Conservation (phyloP, 2,888 invertebrate genomes). For the Bhutanitis thaidina region DNA sequence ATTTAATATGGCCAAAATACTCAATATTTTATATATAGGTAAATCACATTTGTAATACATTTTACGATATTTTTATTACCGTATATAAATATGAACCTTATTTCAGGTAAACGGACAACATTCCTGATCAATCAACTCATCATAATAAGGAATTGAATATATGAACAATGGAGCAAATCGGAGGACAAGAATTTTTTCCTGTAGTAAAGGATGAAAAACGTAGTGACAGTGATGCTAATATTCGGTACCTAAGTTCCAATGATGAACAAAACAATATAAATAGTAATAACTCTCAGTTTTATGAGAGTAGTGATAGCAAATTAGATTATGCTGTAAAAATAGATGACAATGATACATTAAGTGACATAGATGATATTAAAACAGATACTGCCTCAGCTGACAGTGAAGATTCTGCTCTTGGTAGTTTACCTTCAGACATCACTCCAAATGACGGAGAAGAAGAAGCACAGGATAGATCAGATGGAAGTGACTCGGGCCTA, state of each 20-base stretch:
- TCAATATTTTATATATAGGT: too few species aligned
- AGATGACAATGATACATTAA: slow-evolving; percentile 74
- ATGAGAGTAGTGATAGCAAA: slow-evolving; percentile 75
- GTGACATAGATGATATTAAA: slow-evolving; percentile 76
- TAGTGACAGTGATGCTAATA: slow-evolving; percentile 65
- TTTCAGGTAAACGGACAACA: slow-evolving; percentile 56
- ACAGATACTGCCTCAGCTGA: slow-evolving; percentile 77
- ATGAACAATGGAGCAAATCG: slow-evolving; percentile 31
- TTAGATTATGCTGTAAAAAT: slow-evolving; percentile 70
- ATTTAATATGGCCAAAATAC: too few species aligned
- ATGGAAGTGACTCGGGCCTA: slow-evolving; percentile 91
- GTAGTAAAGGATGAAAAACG: slow-evolving; percentile 56
- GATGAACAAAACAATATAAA: slow-evolving; percentile 64
- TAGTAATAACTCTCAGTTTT: slow-evolving; percentile 71
- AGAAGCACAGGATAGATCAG: slow-evolving; percentile 84
- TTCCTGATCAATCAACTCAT: slow-evolving; percentile 15
- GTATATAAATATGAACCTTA: slow-evolving; percentile 3
- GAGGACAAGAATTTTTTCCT: slow-evolving; percentile 41
- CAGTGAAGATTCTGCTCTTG: slow-evolving; percentile 82
- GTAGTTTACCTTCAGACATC: slow-evolving; percentile 78
- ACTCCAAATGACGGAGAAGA: slow-evolving; percentile 72
- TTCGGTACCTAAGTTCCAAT: slow-evolving; percentile 64
- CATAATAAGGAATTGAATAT: neutral
- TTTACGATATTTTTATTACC: neutral
- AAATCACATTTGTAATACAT: too few species aligned